phyloP scores from a whole-genome alignment of 2,888 invertebrate genomes.

The Neoitamus cyanurus region DNA sequence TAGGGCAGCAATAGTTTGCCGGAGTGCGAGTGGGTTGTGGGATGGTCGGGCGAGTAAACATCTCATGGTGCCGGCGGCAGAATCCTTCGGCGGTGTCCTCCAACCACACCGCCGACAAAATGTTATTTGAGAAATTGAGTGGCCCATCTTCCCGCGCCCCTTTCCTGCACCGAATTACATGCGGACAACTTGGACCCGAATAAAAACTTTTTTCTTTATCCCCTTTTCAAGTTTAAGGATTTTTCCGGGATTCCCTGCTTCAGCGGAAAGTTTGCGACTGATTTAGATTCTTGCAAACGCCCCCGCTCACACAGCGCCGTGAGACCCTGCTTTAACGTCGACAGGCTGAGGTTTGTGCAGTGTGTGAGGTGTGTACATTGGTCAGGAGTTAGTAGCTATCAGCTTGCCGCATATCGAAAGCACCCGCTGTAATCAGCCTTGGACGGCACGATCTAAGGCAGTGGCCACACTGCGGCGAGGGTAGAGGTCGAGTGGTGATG shows the following conservation, averaged over 20 bases:
- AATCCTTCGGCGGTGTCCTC: background rate
- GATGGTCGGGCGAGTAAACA: background rate
- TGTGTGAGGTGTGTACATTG: background rate
- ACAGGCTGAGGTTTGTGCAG: background rate
- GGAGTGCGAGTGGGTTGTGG: background rate
- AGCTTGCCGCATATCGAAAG: background rate
- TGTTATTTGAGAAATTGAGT: background rate
- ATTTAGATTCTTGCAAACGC: background rate
- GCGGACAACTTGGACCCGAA: background rate
- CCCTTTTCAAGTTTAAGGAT: conserved; percentile 33
- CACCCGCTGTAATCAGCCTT: background rate
- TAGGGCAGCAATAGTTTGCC: background rate
- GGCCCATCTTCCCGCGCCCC: background rate
- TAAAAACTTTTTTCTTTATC: conserved; percentile 27
- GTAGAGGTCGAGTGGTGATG: background rate
- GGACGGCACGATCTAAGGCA: background rate
- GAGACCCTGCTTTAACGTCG: background rate
- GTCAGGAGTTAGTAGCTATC: conserved; percentile 3
- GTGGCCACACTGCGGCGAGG: background rate
- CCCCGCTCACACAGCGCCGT: background rate
- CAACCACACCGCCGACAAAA: background rate
- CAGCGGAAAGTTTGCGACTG: background rate
- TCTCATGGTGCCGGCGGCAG: background rate
- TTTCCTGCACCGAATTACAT: background rate
- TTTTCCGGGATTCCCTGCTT: background rate